Conservation (phyloP, 2,113 vertebrate species). For the Microcebus jonahi region DNA sequence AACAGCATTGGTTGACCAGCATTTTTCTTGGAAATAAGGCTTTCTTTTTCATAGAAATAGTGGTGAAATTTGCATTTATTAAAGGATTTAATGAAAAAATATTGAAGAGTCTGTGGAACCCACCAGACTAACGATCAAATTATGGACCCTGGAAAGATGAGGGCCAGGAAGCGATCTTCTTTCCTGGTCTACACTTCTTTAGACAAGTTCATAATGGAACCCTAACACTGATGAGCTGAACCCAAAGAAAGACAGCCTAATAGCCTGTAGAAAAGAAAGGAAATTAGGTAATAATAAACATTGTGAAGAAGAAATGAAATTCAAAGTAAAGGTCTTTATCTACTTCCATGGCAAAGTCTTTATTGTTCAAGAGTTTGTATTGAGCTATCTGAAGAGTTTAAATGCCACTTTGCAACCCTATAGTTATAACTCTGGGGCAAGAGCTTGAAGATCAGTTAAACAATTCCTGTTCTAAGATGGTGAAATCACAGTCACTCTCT, state of each 20-base stretch:
- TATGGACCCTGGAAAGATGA: neutral
- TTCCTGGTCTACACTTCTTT: neutral
- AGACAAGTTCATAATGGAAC: neutral
- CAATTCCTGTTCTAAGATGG: neutral
- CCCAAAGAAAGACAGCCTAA: neutral
- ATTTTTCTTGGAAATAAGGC: neutral
- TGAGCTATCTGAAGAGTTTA: neutral
- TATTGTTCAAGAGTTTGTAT: neutral
- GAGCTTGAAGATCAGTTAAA: neutral
- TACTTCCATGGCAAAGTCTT: neutral
- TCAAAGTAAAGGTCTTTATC: neutral
- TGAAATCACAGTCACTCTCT: neutral
- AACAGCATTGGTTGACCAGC: neutral
- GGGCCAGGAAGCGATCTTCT: neutral
- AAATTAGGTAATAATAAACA: neutral
- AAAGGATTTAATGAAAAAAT: conserved; percentile 3
- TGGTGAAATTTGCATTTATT: neutral
- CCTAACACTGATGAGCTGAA: neutral
- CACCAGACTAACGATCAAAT: neutral
- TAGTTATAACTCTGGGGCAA: neutral
- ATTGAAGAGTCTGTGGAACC: neutral
- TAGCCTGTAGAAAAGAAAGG: neutral
- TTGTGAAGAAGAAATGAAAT: neutral
- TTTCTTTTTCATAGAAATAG: neutral
- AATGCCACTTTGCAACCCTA: neutral